These are phyloP conservation scores for Choristoneura rosaceana DNA, from an alignment of 2,888 invertebrate species.

Conservation along the genomic window DNA sequence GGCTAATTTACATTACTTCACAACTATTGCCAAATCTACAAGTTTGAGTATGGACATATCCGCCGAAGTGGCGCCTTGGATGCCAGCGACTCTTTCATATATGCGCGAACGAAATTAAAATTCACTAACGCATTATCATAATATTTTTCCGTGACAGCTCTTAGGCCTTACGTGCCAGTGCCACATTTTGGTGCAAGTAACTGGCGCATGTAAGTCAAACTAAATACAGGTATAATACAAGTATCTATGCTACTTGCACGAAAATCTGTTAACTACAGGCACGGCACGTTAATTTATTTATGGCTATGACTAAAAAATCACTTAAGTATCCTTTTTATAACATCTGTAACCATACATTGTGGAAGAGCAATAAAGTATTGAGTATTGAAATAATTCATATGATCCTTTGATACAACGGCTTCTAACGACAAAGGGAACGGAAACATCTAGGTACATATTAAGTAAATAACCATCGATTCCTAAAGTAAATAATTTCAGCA, in stretches of 20 bases:
- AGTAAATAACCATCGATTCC: not conserved
- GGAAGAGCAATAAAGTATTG: too few relatives aligned
- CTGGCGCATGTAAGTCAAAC: too few relatives aligned
- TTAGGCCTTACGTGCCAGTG: not conserved
- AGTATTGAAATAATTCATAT: not conserved
- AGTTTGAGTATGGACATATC: conserved; percentile 14
- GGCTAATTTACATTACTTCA: conserved; percentile 48
- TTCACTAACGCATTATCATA: not conserved
- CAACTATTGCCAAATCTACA: conserved; percentile 43
- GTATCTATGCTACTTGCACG: too few relatives aligned
- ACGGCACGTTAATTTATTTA: too few relatives aligned
- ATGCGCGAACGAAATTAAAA: not conserved
- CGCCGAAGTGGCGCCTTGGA: conserved; percentile 7
- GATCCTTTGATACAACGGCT: not conserved
- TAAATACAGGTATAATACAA: too few relatives aligned
- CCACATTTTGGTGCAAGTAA: too few relatives aligned
- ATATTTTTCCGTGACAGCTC: not conserved
- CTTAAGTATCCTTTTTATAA: too few relatives aligned
- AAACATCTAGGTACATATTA: too few relatives aligned
- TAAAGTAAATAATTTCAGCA: not conserved
- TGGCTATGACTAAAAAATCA: too few relatives aligned
- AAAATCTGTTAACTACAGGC: too few relatives aligned
- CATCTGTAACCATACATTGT: too few relatives aligned
- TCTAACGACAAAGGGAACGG: too few relatives aligned
- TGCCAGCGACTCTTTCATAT: not conserved